A percentile compares a stretch with the other conserved stretches of the same genome.
Evolutionary conservation across 1,140 invertebrate genomes (phyloP).

Genomic region (Trinorchestia longiramus): DNA sequence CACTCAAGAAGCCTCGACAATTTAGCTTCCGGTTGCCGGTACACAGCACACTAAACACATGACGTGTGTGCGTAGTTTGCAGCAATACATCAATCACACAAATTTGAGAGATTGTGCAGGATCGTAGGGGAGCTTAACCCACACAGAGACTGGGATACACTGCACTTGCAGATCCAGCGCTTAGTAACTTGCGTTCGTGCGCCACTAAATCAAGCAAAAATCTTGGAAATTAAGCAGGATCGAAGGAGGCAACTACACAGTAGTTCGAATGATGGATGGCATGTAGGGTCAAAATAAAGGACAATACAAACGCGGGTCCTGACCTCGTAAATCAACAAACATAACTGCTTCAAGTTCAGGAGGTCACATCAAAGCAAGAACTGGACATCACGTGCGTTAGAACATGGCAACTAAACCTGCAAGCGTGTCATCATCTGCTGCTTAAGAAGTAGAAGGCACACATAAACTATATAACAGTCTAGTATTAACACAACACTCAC

Average conservation of each 20-base stretch:
- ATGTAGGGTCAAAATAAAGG: conserved; percentile 1
- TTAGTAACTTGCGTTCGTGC: neutral
- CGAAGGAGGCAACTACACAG: neutral
- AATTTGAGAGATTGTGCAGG: neutral
- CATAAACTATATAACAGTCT: neutral
- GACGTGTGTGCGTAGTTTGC: neutral
- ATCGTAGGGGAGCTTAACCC: neutral
- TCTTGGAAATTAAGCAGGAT: neutral
- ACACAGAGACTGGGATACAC: neutral
- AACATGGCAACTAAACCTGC: neutral
- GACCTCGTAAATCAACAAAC: neutral
- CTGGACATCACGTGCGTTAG: neutral
- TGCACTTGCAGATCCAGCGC: neutral
- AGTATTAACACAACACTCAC: neutral
- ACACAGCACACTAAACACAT: neutral
- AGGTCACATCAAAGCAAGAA: neutral
- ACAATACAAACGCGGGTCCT: neutral
- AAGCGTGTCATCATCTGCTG: neutral
- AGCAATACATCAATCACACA: neutral
- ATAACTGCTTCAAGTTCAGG: neutral
- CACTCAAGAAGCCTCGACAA: neutral
- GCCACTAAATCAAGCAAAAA: neutral
- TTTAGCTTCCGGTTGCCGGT: neutral
- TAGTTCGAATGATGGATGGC: neutral
- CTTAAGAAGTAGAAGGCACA: neutral